A percentile compares a stretch with the other conserved stretches of the same genome.
Evolutionary conservation across 1,140 invertebrate genomes (phyloP).

Genomic region (Radopholus similis): DNA sequence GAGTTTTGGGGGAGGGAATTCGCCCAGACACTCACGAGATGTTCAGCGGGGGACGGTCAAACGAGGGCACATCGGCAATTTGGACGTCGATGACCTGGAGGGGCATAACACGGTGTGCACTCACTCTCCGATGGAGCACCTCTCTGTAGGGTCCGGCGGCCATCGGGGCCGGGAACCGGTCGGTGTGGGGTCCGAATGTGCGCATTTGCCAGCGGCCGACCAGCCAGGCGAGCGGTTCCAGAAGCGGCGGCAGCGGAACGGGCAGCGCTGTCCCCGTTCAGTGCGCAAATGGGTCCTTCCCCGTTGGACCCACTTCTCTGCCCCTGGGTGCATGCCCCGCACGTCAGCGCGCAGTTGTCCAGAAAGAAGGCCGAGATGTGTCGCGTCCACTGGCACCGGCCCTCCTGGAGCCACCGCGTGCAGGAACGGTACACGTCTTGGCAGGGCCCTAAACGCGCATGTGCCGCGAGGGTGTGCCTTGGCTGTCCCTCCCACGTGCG

Average conservation of each 20-base stretch:
- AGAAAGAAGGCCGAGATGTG: constrained; percentile 51
- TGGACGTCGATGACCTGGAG: constrained; percentile 44
- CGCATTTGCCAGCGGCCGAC: constrained; percentile 48
- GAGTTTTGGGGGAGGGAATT: background rate
- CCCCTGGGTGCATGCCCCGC: constrained; percentile 36
- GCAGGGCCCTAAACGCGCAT: constrained; percentile 48
- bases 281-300: background rate
- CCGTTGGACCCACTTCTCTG: constrained; percentile 22
- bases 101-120: background rate
- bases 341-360: constrained; percentile 52
- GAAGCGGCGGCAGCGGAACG: constrained; percentile 44
- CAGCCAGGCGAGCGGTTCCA: constrained; percentile 49
- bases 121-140: background rate
- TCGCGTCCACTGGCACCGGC: constrained; percentile 48
- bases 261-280: constrained; percentile 25
- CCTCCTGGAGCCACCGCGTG: constrained; percentile 44
- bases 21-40: constrained; percentile 36
- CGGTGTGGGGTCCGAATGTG: constrained; percentile 23
- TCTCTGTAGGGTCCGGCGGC: constrained; percentile 12
- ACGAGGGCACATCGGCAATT: constrained; percentile 45
- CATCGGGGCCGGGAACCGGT: constrained; percentile 51
- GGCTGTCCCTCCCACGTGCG: constrained; percentile 21
- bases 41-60: constrained; percentile 53
- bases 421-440: constrained; percentile 55
- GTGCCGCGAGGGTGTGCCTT: background rate